Evolutionary conservation across 2,113 vertebrate species (phyloP).

Genomic region (Macaca fascicularis): T2T-MFA8v1.1 NC_088375.1:60069501-60070000

Average conservation of each 20-base stretch:
- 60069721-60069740: too few species aligned
- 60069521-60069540: conserved; percentile 77
- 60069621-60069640: background rate
- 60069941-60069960: background rate
- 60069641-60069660: background rate
- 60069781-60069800: background rate
- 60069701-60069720: background rate
- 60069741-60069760: background rate
- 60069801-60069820: background rate
- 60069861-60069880: background rate
- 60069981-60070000: background rate
- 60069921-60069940: background rate
- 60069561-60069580: conserved; percentile 49
- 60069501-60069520: conserved; percentile 80
- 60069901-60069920: too few species aligned
- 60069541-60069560: conserved; percentile 60
- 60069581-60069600: conserved; percentile 73
- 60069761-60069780: background rate
- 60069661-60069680: background rate
- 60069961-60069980: background rate
- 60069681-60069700: conserved; percentile 55
- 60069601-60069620: conserved; percentile 84
- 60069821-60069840: background rate
- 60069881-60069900: background rate
- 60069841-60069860: background rate